Conservation (phyloP, 2,888 invertebrate genomes). For the Cylindroiulus punctatus region DNA sequence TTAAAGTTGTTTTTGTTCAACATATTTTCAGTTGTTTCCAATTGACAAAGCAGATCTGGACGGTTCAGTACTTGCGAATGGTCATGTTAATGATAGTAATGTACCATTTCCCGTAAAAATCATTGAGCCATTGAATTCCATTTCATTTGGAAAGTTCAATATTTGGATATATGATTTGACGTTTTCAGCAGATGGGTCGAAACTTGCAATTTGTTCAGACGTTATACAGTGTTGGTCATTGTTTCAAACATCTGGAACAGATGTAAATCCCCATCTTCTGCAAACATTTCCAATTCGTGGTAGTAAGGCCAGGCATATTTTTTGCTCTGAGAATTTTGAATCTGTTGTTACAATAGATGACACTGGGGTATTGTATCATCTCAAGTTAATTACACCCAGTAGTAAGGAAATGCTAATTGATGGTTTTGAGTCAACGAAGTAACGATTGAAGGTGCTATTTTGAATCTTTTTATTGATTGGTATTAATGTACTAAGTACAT, state of each 20-base stretch:
- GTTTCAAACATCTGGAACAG: background rate
- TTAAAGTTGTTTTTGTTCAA: background rate
- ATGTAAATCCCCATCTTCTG: background rate
- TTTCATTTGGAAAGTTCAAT: background rate
- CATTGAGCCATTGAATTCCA: background rate
- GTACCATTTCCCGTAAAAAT: background rate
- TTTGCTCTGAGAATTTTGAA: constrained; percentile 68
- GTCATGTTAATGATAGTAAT: background rate
- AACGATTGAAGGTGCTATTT: background rate
- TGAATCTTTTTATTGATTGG: background rate
- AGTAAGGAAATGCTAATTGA: constrained; percentile 1
- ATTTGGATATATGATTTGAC: constrained; percentile 58
- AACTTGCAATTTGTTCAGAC: constrained; percentile 57
- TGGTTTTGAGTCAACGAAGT: background rate
- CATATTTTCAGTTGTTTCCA: constrained; percentile 25
- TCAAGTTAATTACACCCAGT: constrained; percentile 66
- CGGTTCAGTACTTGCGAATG: background rate
- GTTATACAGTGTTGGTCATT: constrained; percentile 58
- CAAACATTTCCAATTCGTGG: constrained; percentile 55
- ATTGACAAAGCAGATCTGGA: background rate
- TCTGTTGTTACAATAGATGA: constrained; percentile 74
- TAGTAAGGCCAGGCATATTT: constrained; percentile 60
- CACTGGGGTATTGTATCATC: constrained; percentile 72
- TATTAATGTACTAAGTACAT: constrained; percentile 3
- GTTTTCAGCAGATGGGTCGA: constrained; percentile 57